Evolutionary conservation across 2,797 vertebrate genomes (phyloP), one percentile per base, ranked within the genome.

Genomic region (Hoplostethus mediterraneus): DNA sequence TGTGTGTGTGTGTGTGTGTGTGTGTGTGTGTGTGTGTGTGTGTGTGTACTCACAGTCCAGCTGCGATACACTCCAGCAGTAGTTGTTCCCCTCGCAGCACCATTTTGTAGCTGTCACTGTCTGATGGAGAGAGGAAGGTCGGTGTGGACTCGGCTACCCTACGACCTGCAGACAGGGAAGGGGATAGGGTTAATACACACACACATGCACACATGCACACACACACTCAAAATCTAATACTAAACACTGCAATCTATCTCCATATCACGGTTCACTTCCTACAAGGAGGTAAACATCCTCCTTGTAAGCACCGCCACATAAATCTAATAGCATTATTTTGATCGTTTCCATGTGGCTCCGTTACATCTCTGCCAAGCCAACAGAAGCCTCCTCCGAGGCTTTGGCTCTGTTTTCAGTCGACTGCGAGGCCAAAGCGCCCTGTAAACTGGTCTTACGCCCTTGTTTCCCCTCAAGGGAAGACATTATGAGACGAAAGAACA

Each of bases 41-140:
- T 11, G 16, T 5, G 36, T 5, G 38, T 10, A 94, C 98, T 60
- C 94, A 99, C 98, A 98, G 95, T 89, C 98, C 98, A 0, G 97
- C 97, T 58, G 97, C 97, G 6, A 99, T 99, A 88, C 98, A 99
- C 90, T 99, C 98, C 89, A 99, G 93, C 73, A 97, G 85, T 48
- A 99, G 95, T 64, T 96, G 92, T 86, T 96, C 94, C 4, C 97
- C 98, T 10, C 98, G 88, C 5, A 99, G 95, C 69, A 99, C 98
- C 94, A 96, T 96, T 89, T 98, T 98, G 80, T 94, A 96, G 92
- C 97, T 99, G 0, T 95, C 88, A 0, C 81, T 94, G 56, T 96
- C 97, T 0, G 89, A 87, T 0, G 98, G 98, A 5, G 96, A 95
- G 75, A 98, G 96, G 93, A 99, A 98, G 82, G 92, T 95, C 11